A percentile compares a stretch with the other conserved stretches of the same genome.
Conservation (phyloP, 2,888 invertebrate genomes). For the Eubasilissa splendida region DNA sequence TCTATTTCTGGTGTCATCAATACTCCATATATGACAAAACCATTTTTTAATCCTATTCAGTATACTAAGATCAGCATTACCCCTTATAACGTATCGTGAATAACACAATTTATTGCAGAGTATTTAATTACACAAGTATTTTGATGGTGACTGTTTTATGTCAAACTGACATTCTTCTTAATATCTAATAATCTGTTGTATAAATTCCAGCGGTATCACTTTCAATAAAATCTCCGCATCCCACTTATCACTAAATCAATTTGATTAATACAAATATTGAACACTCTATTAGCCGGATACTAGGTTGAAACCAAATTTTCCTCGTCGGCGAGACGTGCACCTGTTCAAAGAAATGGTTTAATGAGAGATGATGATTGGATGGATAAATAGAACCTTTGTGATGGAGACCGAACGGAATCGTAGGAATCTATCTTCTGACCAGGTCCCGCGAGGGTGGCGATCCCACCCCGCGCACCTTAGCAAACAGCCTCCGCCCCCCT, state of each 20-base stretch:
- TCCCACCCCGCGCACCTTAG: slow-evolving; percentile 22
- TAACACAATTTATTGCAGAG: too few relatives aligned
- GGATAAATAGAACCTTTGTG: slow-evolving; percentile 19
- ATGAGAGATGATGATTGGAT: slow-evolving; percentile 5
- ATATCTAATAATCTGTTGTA: too few relatives aligned
- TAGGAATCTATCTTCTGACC: slow-evolving; percentile 32
- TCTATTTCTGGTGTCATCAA: too few relatives aligned
- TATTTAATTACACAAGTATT: too few relatives aligned
- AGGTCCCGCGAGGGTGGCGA: not conserved
- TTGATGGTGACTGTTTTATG: too few relatives aligned
- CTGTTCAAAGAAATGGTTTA: slow-evolving; percentile 1
- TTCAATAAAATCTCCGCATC: too few relatives aligned
- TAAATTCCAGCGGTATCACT: too few relatives aligned
- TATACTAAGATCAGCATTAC: too few relatives aligned
- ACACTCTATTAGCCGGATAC: not conserved
- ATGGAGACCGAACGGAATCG: slow-evolving; percentile 25
- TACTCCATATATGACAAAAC: too few relatives aligned
- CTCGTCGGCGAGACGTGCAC: not conserved
- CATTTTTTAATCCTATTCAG: too few relatives aligned
- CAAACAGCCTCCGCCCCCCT: slow-evolving; percentile 48
- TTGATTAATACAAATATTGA: slow-evolving; percentile 1
- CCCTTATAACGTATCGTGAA: too few relatives aligned
- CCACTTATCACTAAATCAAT: not conserved
- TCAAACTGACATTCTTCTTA: too few relatives aligned
- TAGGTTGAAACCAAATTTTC: not conserved